phyloP scores from a whole-genome alignment of 2,797 vertebrate species.

The Leptodactylus fallax region DNA sequence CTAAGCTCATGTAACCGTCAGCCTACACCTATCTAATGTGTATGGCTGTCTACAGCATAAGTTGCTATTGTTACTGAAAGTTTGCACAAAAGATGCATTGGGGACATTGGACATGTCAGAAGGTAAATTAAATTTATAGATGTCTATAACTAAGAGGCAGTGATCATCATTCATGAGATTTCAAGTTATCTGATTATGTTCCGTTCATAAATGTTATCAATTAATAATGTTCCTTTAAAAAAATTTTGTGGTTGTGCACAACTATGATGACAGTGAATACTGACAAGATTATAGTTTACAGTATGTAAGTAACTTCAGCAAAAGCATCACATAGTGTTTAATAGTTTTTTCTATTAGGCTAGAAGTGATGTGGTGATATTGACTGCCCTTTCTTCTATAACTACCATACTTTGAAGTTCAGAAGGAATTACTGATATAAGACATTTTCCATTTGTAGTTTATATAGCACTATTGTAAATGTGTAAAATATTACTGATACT shows the following conservation, averaged over 20 bases:
- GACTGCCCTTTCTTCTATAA: not conserved
- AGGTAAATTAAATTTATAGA: too few relatives aligned
- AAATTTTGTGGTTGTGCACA: not conserved
- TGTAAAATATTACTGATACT: not conserved
- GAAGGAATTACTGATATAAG: slow-evolving; percentile 24
- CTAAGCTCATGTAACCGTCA: too few relatives aligned
- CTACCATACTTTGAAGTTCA: slow-evolving; percentile 15
- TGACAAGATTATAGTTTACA: not conserved
- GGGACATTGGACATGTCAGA: not conserved
- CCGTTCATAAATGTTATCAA: too few relatives aligned
- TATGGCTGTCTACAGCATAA: too few relatives aligned
- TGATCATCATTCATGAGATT: not conserved
- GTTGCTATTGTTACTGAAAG: too few relatives aligned
- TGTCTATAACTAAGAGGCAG: not conserved
- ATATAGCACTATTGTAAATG: not conserved
- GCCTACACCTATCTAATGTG: too few relatives aligned
- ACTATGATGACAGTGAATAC: not conserved
- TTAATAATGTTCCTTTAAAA: not conserved
- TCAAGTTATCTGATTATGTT: too few relatives aligned
- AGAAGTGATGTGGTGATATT: not conserved
- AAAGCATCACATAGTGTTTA: not conserved
- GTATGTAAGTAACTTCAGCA: not conserved
- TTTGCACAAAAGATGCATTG: too few relatives aligned
- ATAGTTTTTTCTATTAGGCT: not conserved
- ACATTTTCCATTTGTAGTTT: slow-evolving; percentile 1